These are phyloP conservation scores for Clarias gariepinus DNA, from an alignment of 2,113 vertebrate genomes.

Conservation along the genomic window DNA sequence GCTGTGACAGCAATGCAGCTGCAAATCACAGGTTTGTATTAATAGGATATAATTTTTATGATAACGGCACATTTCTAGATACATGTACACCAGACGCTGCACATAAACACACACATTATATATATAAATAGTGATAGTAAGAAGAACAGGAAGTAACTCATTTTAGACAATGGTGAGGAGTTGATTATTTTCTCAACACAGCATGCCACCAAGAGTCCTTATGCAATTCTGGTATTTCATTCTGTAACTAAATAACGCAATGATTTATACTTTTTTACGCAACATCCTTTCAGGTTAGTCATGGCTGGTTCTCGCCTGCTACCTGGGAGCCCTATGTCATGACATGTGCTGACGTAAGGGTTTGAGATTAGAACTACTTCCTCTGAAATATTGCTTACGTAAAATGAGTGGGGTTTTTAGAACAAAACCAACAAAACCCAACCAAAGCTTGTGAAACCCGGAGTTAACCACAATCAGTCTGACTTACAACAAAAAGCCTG, in stretches of 20 bases:
- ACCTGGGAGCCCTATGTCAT: not conserved
- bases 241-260: not conserved
- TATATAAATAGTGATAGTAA: no score
- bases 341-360: not conserved
- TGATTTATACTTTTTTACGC: not conserved
- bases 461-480: not conserved
- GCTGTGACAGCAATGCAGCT: not conserved
- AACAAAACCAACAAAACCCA: not conserved
- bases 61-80: not conserved
- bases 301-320: not conserved
- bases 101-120: not conserved
- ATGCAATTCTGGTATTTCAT: not conserved
- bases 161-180: not conserved
- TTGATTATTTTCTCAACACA: not conserved
- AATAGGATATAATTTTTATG: not conserved
- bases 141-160: no score
- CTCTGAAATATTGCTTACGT: not conserved
- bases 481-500: not conserved
- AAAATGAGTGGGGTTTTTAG: not conserved
- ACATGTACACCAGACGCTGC: not conserved
- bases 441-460: slow-evolving; percentile 5
- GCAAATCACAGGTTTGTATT: not conserved
- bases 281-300: not conserved
- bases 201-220: not conserved
- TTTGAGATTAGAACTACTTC: not conserved